Base-by-base conservation (phyloP, 2,888 invertebrate species). In the Pediacus dermestoides region DNA sequence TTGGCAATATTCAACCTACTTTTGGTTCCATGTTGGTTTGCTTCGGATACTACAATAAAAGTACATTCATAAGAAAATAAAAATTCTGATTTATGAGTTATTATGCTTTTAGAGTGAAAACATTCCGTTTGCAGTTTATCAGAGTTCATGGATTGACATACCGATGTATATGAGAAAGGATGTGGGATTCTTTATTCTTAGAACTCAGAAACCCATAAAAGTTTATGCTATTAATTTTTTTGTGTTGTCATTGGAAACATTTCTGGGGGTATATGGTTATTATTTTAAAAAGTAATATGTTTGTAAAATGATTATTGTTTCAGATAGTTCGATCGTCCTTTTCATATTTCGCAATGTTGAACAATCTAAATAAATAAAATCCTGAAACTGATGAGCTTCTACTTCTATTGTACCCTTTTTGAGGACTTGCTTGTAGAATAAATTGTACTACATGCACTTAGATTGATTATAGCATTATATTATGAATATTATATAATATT, bases 21-120 rank as follows among this genome's bases (percentile, higher is more conserved):
- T 2, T 16, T 50, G n/a, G 34, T 49, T 12, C 46, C 52, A 13
- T 52, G 52, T 30, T 52, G 52, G 52, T 52, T 49, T 39, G 41
- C 49, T 4, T 44, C 49, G 8, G 47, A 52, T 23, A 46, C 48
- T 40, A 39, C 40, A 11, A 35, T 36, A 23, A 46, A 48, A 34
- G 52, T 52, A 35, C 30, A 15, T 11, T 30, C 9, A 6, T n/a
- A n/a, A 22, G 14, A 18, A 16, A 27, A 13, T 25, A 7, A 10
- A n/a, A 16, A 16, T 18, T 16, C 18, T 1, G 7, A 11, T 18
- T 27, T 31, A 13, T 2, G 13, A 9, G 15, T 6, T 37, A 26
- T 26, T 6, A 15, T 27, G 16, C 23, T 45, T 48, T 18, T 25
- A 50, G 50, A 50, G 50, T 22, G 41, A 42, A 34, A 34, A 38